Percentiles rank a stretch among this genome's conserved stretches.
These are phyloP conservation scores for Atractosteus spatula DNA, from an alignment of 2,113 vertebrate genomes.

Conservation along the genomic window DNA sequence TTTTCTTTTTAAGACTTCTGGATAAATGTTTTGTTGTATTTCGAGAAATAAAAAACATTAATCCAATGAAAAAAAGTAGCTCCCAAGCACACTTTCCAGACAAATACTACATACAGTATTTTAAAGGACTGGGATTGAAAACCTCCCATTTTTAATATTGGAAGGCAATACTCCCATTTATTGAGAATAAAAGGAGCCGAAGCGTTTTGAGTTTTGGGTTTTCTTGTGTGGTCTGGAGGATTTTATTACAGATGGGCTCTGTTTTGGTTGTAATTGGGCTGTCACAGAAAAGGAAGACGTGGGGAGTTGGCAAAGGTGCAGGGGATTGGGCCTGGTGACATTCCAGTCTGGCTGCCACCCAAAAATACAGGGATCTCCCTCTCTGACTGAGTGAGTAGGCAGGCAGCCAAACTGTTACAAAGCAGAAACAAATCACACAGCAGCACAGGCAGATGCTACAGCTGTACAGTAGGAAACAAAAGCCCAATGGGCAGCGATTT, in stretches of 20 bases:
- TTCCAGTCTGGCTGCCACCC: conserved; percentile 53
- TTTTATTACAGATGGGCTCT: not conserved
- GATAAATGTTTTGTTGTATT: too few relatives aligned
- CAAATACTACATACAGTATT: too few relatives aligned
- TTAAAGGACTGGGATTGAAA: too few relatives aligned
- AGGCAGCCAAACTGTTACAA: conserved; percentile 48
- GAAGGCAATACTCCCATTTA: too few relatives aligned
- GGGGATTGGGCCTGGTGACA: conserved; percentile 46
- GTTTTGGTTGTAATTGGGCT: conserved; percentile 3
- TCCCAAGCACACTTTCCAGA: too few relatives aligned
- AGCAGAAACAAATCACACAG: conserved; percentile 39
- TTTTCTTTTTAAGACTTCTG: too few relatives aligned
- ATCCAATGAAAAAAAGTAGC: too few relatives aligned
- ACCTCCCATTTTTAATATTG: too few relatives aligned
- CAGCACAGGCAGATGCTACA: conserved; percentile 3
- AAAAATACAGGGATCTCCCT: conserved; percentile 55
- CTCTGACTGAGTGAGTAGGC: conserved; percentile 40
- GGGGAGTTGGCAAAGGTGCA: conserved; percentile 42
- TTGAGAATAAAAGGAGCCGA: too few relatives aligned
- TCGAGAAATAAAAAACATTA: too few relatives aligned
- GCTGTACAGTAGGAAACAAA: not conserved
- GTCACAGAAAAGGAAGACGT: conserved; percentile 13
- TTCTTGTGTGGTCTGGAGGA: not conserved
- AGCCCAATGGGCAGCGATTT: not conserved
- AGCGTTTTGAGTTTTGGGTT: too few relatives aligned